A percentile compares a stretch with the other conserved stretches of the same genome.
Evolutionary conservation across 1,140 invertebrate genomes (phyloP).

Genomic region (Heliconius congener): DNA sequence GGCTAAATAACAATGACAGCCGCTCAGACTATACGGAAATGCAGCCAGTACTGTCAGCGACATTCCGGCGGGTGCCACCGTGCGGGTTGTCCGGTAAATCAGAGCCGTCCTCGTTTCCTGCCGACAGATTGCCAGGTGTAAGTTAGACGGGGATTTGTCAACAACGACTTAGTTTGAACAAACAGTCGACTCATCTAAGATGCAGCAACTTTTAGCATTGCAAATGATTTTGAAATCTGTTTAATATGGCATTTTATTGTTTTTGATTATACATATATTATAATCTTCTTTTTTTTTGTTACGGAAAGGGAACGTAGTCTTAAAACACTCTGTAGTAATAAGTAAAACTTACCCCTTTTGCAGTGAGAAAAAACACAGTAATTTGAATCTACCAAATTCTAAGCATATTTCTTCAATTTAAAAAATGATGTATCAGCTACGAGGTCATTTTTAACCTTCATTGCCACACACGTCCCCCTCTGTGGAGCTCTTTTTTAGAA

Average conservation of each 20-base stretch:
- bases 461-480: no score
- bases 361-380: no score
- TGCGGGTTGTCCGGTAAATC: conserved; percentile 21
- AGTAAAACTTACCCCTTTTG: no score
- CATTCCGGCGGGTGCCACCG: not conserved
- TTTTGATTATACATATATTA: not conserved
- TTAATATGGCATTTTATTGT: not conserved
- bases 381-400: no score
- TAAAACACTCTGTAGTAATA: no score
- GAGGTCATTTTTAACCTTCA: no score
- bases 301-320: not conserved
- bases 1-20: not conserved
- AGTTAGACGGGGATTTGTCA: conserved; percentile 18
- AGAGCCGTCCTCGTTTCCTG: conserved; percentile 19
- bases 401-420: no score
- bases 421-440: no score
- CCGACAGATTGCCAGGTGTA: conserved; percentile 23
- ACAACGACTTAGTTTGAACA: conserved; percentile 14
- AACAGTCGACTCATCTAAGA: conserved; percentile 2
- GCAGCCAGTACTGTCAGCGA: conserved; percentile 5
- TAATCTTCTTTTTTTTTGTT: not conserved
- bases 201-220: not conserved
- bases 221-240: not conserved
- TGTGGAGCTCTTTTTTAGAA: no score
- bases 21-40: not conserved